These are phyloP conservation scores for Dyspetes luteomarginatus DNA, from an alignment of 2,888 invertebrate genomes.

Conservation along the genomic window DNA sequence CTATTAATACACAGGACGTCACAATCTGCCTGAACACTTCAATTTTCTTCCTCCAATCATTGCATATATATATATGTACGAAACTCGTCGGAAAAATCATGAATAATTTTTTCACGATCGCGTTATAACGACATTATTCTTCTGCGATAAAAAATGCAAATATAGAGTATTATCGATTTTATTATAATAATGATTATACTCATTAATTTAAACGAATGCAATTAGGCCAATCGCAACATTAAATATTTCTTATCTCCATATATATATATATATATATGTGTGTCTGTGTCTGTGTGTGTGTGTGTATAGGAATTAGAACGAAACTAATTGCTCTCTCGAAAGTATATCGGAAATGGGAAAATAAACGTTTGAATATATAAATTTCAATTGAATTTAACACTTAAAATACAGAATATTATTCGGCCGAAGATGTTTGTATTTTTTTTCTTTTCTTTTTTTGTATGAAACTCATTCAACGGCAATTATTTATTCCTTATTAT, in stretches of 20 bases:
- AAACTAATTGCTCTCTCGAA: slow-evolving; percentile 40
- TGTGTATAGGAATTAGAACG: slow-evolving; percentile 47
- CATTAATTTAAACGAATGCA: slow-evolving; percentile 30
- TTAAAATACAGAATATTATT: too few relatives aligned
- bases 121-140: too few relatives aligned
- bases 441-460: background rate
- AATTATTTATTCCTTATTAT: background rate
- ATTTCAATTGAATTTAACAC: background rate
- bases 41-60: too few relatives aligned
- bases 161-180: too few relatives aligned
- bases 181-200: too few relatives aligned
- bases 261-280: background rate
- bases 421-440: too few relatives aligned
- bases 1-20: too few relatives aligned
- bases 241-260: background rate
- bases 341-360: slow-evolving; percentile 12
- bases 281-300: background rate
- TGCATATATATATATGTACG: too few relatives aligned
- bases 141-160: too few relatives aligned
- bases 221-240: slow-evolving; percentile 44
- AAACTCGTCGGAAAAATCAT: too few relatives aligned
- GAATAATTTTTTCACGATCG: too few relatives aligned
- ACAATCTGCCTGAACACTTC: too few relatives aligned
- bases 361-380: background rate
- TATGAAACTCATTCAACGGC: background rate